phyloP scores from a whole-genome alignment of 2,797 vertebrate species.

The Hafferia zeledoni region DNA sequence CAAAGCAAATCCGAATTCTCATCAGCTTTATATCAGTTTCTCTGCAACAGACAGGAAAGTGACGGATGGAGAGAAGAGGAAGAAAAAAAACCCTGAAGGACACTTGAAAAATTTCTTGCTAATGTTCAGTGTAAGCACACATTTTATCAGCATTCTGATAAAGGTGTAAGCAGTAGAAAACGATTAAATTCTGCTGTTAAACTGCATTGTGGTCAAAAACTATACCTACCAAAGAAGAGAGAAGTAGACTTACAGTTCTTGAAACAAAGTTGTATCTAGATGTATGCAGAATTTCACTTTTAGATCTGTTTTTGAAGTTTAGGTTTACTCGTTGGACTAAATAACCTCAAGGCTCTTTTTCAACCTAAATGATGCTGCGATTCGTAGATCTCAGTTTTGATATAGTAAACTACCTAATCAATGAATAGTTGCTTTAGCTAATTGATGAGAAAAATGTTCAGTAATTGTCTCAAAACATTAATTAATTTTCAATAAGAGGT shows the following conservation, averaged over 20 bases:
- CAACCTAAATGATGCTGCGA: background rate
- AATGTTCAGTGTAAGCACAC: conserved; percentile 1
- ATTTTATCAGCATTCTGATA: conserved; percentile 34
- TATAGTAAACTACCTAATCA: background rate
- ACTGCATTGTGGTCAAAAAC: background rate
- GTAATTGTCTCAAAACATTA: background rate
- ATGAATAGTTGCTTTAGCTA: background rate
- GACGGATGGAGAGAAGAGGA: background rate
- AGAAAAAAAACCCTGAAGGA: conserved; percentile 63
- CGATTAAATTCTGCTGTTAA: conserved; percentile 21
- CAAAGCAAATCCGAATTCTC: conserved; percentile 71
- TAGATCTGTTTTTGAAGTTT: background rate
- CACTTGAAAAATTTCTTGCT: conserved; percentile 62
- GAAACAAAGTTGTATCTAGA: background rate
- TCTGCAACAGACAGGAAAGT: conserved; percentile 17
- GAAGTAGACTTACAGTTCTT: background rate
- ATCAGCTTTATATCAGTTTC: conserved; percentile 63
- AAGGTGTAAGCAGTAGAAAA: conserved; percentile 20
- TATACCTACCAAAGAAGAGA: background rate
- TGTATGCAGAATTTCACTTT: background rate
- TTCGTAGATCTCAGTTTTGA: background rate
- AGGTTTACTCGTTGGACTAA: background rate
- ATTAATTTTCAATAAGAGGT: background rate
- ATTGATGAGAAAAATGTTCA: background rate
- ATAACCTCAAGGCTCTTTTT: background rate